phyloP scores from a whole-genome alignment of 53 echinoderm and acorn worm species.

The Pentamera pediparva region DNA sequence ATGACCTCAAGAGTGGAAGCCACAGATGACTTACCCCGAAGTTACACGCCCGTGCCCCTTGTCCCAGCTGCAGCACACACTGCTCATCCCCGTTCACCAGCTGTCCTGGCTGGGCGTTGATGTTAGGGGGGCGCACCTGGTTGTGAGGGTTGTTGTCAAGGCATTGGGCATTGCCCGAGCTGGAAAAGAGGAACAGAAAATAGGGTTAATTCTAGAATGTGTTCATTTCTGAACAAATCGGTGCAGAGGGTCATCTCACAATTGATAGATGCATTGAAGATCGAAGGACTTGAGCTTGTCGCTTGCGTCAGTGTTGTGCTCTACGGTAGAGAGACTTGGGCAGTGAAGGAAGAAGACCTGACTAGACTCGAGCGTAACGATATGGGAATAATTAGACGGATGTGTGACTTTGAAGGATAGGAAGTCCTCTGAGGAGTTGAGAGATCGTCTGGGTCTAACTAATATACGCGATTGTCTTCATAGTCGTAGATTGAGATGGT shows the following conservation, averaged over 20 bases:
- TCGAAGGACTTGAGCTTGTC: neutral
- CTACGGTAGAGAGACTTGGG: too few relatives aligned
- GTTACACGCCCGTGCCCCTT: constrained; percentile 65
- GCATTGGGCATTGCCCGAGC: constrained; percentile 79
- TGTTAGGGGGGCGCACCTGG: constrained; percentile 34
- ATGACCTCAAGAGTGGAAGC: neutral
- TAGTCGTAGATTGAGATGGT: too few relatives aligned
- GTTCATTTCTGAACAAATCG: too few relatives aligned
- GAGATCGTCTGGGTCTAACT: too few relatives aligned
- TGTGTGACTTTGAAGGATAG: too few relatives aligned
- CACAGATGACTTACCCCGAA: constrained; percentile 62
- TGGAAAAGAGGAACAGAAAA: constrained; percentile 15
- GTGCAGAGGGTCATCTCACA: too few relatives aligned
- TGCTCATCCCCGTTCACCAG: constrained; percentile 78
- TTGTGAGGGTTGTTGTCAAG: constrained; percentile 68
- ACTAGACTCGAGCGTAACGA: too few relatives aligned
- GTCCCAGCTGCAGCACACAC: constrained; percentile 69
- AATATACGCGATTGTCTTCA: too few relatives aligned
- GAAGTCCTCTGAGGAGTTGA: too few relatives aligned
- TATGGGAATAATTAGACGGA: too few relatives aligned
- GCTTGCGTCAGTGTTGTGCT: neutral
- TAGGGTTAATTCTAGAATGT: too few relatives aligned
- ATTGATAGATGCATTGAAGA: neutral
- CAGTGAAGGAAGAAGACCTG: too few relatives aligned
- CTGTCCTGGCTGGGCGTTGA: constrained; percentile 78